Percentiles rank a stretch among this genome's conserved stretches.
Conservation (phyloP, 2,113 vertebrate genomes). For the Phasianus colchicus region DNA sequence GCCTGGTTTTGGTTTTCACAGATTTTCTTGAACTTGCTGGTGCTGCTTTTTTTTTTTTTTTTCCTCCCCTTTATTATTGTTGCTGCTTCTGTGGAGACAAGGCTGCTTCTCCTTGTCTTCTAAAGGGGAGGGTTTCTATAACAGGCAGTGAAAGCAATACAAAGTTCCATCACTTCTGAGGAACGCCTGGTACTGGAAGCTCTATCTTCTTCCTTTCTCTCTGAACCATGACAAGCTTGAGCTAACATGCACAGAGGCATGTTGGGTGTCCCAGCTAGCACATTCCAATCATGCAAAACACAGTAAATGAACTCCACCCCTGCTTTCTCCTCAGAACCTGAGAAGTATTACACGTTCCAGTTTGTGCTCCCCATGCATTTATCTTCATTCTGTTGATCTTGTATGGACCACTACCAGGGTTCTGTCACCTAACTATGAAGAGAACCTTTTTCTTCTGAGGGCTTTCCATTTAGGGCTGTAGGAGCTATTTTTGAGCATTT, state of each 20-base stretch:
- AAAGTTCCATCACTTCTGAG: too few species aligned
- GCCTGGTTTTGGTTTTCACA: neutral
- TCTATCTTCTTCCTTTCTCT: neutral
- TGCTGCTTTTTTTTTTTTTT: neutral
- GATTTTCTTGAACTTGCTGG: neutral
- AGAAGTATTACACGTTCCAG: rapidly evolving
- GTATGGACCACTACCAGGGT: neutral
- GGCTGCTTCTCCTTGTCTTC: neutral
- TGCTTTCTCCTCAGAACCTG: neutral
- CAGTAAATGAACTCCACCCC: neutral
- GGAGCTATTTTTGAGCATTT: neutral
- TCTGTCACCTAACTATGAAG: neutral
- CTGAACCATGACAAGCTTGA: neutral
- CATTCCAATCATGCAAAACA: rapidly evolving
- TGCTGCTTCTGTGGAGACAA: neutral
- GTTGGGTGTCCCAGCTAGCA: neutral
- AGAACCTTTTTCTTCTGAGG: neutral
- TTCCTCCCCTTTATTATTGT: neutral
- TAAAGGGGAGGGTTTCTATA: neutral
- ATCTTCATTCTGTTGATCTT: neutral
- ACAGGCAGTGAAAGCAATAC: neutral
- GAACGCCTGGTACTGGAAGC: neutral
- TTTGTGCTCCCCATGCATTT: neutral
- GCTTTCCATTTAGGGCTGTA: neutral
- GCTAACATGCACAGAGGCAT: neutral